phyloP scores from a whole-genome alignment of 2,113 vertebrate species.

The Ardeotis arabs region DNA sequence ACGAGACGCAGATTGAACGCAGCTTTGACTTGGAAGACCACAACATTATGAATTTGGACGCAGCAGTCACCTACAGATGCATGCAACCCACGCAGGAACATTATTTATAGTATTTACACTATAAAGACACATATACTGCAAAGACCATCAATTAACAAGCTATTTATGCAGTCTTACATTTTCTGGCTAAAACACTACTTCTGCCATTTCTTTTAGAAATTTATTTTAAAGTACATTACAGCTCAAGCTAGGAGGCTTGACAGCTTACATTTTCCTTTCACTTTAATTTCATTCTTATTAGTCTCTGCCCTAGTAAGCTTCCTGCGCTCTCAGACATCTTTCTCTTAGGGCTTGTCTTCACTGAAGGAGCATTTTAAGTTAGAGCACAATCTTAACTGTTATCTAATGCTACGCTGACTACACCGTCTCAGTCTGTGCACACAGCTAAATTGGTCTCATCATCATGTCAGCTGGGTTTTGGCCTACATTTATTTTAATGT shows the following conservation, averaged over 20 bases:
- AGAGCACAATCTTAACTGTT: not conserved
- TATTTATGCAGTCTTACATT: not conserved
- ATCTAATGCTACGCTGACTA: not conserved
- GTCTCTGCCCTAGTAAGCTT: not conserved
- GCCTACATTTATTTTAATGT: not conserved
- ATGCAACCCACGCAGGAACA: not conserved
- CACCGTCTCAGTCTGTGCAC: not conserved
- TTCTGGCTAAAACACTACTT: not conserved
- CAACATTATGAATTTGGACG: not conserved
- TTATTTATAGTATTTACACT: not conserved
- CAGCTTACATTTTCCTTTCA: constrained; percentile 30
- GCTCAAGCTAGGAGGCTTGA: not conserved
- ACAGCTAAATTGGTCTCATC: not conserved
- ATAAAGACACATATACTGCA: not conserved
- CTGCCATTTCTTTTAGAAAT: not conserved
- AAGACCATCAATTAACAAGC: not conserved
- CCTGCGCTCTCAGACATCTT: not conserved
- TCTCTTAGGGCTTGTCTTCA: constrained; percentile 30
- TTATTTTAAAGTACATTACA: not conserved
- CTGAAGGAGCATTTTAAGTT: not conserved
- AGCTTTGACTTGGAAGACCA: not conserved
- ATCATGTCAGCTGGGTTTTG: not conserved
- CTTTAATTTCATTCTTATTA: constrained; percentile 40
- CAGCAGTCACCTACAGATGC: not conserved
- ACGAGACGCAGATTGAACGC: not conserved